phyloP scores from a whole-genome alignment of 2,888 invertebrate genomes.

The Dryadula phaetusa region DNA sequence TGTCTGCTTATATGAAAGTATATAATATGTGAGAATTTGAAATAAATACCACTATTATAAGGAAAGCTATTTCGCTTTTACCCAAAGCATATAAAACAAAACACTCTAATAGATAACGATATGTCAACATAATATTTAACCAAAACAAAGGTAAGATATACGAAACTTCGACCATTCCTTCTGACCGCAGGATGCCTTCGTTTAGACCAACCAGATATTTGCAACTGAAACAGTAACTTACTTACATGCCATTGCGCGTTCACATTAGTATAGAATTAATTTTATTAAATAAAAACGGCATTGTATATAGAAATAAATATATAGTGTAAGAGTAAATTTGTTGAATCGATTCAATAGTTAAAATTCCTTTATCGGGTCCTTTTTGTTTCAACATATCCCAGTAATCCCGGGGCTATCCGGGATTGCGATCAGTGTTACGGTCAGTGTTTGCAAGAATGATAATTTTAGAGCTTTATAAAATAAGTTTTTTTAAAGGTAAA shows the following conservation, averaged over 20 bases:
- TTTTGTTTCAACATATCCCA: conserved; percentile 42
- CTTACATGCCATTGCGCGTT: conserved; percentile 17
- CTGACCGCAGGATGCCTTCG: conserved; percentile 54
- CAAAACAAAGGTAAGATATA: conserved; percentile 46
- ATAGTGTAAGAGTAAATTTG: background rate
- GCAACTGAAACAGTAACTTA: conserved; percentile 5
- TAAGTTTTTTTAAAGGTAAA: conserved; percentile 8
- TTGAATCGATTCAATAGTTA: conserved; percentile 22
- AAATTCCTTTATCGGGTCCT: conserved; percentile 40
- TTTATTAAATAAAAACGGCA: background rate
- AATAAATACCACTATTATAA: background rate
- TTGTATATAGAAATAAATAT: background rate
- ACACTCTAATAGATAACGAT: conserved; percentile 34
- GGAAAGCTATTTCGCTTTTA: background rate
- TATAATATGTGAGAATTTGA: background rate
- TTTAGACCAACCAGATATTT: conserved; percentile 45
- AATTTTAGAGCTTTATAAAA: conserved; percentile 28
- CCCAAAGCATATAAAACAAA: conserved; percentile 20
- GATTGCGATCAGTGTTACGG: conserved; percentile 38
- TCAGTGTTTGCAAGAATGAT: conserved; percentile 39
- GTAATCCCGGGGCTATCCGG: conserved; percentile 41
- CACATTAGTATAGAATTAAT: background rate
- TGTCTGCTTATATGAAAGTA: background rate
- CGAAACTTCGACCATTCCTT: conserved; percentile 53
- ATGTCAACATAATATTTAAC: conserved; percentile 40